phyloP scores from a whole-genome alignment of 2,113 vertebrate species.

The Panthera leo region DNA sequence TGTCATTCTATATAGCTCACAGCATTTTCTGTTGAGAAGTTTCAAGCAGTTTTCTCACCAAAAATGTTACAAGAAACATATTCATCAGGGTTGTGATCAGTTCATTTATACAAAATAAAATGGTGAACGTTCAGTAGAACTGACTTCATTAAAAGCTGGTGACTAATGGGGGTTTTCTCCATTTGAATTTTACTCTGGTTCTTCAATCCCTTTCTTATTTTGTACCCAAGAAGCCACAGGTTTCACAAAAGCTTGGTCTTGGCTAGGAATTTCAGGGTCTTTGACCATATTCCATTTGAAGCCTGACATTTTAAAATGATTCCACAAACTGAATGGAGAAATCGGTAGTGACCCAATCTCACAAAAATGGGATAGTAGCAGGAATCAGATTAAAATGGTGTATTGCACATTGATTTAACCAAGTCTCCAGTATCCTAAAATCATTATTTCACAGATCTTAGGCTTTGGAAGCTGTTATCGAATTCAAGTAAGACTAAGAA shows the following conservation, averaged over 20 bases:
- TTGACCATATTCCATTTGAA: not conserved
- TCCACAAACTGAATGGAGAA: not conserved
- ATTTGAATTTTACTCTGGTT: not conserved
- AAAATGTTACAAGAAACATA: not conserved
- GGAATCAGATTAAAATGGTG: not conserved
- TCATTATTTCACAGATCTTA: not conserved
- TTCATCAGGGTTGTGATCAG: not conserved
- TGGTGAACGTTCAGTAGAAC: not conserved
- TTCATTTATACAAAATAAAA: conserved; percentile 30
- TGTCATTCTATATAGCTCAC: not conserved
- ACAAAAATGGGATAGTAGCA: not conserved
- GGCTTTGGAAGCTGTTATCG: not conserved
- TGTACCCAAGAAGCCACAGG: not conserved
- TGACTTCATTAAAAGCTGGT: not conserved
- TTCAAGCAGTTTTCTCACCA: not conserved
- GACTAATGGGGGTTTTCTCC: not conserved
- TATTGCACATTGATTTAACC: not conserved
- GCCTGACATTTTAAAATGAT: not conserved
- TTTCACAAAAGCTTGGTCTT: not conserved
- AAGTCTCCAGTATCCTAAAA: not conserved
- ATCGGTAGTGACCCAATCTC: not conserved
- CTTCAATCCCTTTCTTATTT: not conserved
- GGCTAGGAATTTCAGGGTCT: not conserved
- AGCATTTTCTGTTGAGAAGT: not conserved
- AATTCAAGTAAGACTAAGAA: not conserved